phyloP scores from a whole-genome alignment of 2,888 invertebrate species.

The Ophion costatus region DNA sequence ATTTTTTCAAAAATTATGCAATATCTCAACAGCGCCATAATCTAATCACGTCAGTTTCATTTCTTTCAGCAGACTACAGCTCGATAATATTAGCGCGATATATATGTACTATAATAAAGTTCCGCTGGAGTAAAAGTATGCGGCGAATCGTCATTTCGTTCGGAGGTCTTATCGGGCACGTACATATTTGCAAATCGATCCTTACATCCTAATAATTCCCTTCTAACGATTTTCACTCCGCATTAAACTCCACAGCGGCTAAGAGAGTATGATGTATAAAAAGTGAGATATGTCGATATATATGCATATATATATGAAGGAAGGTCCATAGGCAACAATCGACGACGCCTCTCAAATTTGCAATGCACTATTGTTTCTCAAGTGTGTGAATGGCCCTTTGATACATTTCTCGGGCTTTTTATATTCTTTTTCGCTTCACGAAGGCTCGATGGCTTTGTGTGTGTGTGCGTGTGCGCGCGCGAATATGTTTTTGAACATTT shows the following conservation, averaged over 20 bases:
- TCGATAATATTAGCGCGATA: too few species aligned
- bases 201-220: background rate
- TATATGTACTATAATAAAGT: background rate
- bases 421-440: background rate
- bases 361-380: constrained; percentile 7
- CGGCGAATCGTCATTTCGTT: background rate
- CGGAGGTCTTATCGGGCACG: background rate
- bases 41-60: too few species aligned
- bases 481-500: background rate
- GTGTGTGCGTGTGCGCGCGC: too few species aligned
- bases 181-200: background rate
- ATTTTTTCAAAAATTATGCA: too few species aligned
- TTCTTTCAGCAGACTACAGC: too few species aligned
- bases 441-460: background rate
- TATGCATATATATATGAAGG: background rate
- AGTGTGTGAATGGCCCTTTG: background rate
- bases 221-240: background rate
- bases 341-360: background rate
- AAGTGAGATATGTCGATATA: background rate
- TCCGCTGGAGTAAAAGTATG: background rate
- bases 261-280: background rate
- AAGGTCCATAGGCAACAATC: background rate
- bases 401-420: background rate
- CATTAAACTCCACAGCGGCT: background rate
- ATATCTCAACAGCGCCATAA: too few species aligned